These are phyloP conservation scores for Drosophila buzzatii DNA, from an alignment of 2,888 invertebrate genomes.

Conservation along the genomic window DNA sequence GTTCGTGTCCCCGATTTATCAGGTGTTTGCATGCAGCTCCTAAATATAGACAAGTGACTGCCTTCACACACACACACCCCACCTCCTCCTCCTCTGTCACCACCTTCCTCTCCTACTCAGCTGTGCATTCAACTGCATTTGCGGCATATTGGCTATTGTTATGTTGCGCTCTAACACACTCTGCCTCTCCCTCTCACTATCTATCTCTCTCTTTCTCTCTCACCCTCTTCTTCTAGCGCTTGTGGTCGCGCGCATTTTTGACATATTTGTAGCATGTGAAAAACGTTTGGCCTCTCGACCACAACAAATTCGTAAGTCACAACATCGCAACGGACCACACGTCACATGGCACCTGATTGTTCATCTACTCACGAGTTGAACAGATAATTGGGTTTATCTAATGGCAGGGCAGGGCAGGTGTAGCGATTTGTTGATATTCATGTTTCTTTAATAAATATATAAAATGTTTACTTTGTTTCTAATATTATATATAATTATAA, in stretches of 20 bases:
- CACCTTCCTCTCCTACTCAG: too few relatives aligned
- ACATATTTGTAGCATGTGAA: slow-evolving; percentile 64
- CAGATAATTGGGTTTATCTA: background rate
- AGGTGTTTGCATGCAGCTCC: slow-evolving; percentile 81
- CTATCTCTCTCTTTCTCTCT: slow-evolving; percentile 20
- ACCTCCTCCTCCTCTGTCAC: background rate
- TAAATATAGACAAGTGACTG: slow-evolving; percentile 68
- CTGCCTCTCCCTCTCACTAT: background rate
- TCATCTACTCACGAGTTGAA: background rate
- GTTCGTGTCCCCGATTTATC: slow-evolving; percentile 81
- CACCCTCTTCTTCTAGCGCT: background rate
- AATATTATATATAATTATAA: too few relatives aligned
- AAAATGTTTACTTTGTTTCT: too few relatives aligned
- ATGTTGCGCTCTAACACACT: slow-evolving; percentile 11
- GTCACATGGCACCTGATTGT: slow-evolving; percentile 39
- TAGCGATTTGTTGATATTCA: background rate
- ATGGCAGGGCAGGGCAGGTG: background rate
- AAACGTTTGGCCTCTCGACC: slow-evolving; percentile 37
- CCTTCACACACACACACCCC: background rate
- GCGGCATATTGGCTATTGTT: slow-evolving; percentile 6
- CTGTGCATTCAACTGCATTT: slow-evolving; percentile 15
- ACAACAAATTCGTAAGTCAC: slow-evolving; percentile 13
- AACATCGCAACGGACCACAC: slow-evolving; percentile 18
- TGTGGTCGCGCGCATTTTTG: slow-evolving; percentile 59
- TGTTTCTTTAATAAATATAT: background rate